Conservation (phyloP, 1,140 invertebrate genomes). For the Achroia grisella region DNA sequence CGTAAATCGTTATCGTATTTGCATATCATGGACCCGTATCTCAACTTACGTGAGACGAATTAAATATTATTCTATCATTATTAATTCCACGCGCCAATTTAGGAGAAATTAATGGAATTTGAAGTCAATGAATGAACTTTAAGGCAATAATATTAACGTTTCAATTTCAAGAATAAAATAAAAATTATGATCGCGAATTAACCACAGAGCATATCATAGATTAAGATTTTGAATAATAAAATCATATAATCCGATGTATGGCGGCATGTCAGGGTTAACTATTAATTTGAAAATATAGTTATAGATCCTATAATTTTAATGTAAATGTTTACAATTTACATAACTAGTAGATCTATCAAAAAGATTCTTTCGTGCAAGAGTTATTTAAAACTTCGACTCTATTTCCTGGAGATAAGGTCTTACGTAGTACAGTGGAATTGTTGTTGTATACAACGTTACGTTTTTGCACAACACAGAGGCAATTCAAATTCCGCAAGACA, state of each 20-base stretch:
- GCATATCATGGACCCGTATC: not conserved
- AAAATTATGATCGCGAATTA: too few species aligned
- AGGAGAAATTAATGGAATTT: too few species aligned
- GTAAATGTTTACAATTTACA: constrained; percentile 1
- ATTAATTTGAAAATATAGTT: not conserved
- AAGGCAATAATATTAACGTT: too few species aligned
- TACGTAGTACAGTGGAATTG: too few species aligned
- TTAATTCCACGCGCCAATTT: too few species aligned
- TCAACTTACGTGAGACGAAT: not conserved
- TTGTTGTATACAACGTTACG: too few species aligned
- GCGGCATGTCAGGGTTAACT: not conserved
- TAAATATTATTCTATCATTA: not conserved
- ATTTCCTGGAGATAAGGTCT: not conserved
- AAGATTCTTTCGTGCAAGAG: not conserved
- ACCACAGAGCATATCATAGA: not conserved
- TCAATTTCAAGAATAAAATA: too few species aligned
- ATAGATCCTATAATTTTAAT: constrained; percentile 6
- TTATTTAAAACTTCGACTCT: not conserved
- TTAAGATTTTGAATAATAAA: constrained; percentile 3
- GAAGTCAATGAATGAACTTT: too few species aligned
- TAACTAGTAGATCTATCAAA: not conserved
- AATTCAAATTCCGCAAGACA: too few species aligned
- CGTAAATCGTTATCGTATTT: not conserved
- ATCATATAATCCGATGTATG: not conserved
- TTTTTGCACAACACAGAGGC: too few species aligned